Conservation (phyloP, 2,797 vertebrate species). For the Melanotaenia maccullochi region DNA sequence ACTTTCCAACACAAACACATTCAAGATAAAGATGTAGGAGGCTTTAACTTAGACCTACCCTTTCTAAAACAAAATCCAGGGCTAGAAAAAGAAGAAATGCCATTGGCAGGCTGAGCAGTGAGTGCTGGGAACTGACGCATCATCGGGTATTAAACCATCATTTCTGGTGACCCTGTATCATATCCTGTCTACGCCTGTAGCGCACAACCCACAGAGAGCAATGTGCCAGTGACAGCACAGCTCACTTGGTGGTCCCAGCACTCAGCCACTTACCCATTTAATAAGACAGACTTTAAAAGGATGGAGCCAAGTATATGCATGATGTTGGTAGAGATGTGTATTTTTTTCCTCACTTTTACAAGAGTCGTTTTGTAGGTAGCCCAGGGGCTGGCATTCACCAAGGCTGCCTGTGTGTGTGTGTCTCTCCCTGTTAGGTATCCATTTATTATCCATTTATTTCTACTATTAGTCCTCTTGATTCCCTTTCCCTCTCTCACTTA, state of each 20-base stretch:
- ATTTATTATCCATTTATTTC: constrained; percentile 81
- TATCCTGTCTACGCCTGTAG: constrained; percentile 64
- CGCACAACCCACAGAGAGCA: constrained; percentile 58
- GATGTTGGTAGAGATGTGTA: constrained; percentile 54
- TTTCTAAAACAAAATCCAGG: constrained; percentile 20
- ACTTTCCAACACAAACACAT: constrained; percentile 38
- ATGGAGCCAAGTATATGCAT: constrained; percentile 69
- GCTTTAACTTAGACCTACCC: constrained; percentile 25
- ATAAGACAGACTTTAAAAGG: constrained; percentile 77
- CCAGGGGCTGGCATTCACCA: constrained; percentile 70
- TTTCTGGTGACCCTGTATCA: constrained; percentile 72
- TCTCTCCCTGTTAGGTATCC: constrained; percentile 60
- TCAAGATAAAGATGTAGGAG: constrained; percentile 39
- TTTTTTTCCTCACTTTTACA: constrained; percentile 68
- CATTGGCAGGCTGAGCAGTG: constrained; percentile 38
- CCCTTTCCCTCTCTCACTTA: constrained; percentile 32
- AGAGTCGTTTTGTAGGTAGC: constrained; percentile 74
- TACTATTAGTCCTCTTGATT: constrained; percentile 73
- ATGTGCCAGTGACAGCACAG: constrained; percentile 75
- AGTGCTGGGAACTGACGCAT: constrained; percentile 56
- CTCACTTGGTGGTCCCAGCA: constrained; percentile 78
- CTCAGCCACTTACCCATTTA: constrained; percentile 80
- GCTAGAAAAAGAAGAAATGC: constrained; percentile 25
- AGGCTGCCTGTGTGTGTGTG: constrained; percentile 40
- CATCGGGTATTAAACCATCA: constrained; percentile 48